Conservation (phyloP, 2,888 invertebrate genomes). For the Erpobdella octoculata region DNA sequence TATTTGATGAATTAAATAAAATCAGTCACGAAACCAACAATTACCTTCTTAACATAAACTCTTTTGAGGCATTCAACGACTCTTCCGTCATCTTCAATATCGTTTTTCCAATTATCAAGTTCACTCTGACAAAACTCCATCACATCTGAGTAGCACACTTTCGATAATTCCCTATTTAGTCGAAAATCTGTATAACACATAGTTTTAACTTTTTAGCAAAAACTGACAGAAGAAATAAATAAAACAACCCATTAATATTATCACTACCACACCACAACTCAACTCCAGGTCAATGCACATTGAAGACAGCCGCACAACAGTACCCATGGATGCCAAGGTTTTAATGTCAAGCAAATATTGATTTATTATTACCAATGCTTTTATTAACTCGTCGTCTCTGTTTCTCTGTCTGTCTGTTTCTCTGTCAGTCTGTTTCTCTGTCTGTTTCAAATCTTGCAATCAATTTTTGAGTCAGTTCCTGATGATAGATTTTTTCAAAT, state of each 20-base stretch:
- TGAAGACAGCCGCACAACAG: too few species aligned
- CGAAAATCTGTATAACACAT: constrained; percentile 63
- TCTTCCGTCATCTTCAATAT: constrained; percentile 25
- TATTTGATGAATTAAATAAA: too few species aligned
- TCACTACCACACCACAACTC: not conserved
- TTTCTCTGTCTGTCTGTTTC: too few species aligned
- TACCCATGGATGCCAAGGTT: too few species aligned
- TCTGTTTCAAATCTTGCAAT: too few species aligned
- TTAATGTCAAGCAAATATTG: too few species aligned
- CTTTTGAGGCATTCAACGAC: constrained; percentile 30
- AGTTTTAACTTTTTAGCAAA: not conserved
- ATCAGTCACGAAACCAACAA: constrained; percentile 29
- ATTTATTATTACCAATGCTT: too few species aligned
- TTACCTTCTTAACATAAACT: constrained; percentile 64
- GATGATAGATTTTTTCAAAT: too few species aligned
- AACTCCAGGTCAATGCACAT: not conserved
- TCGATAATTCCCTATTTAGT: constrained; percentile 74
- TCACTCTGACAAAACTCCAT: constrained; percentile 60
- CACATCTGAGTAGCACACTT: constrained; percentile 74
- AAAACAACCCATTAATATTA: not conserved
- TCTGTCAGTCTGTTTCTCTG: too few species aligned
- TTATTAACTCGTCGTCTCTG: too few species aligned
- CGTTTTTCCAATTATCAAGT: constrained; percentile 11
- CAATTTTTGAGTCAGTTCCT: too few species aligned
- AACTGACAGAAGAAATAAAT: too few species aligned